Percentiles rank a stretch among this genome's conserved stretches.
phyloP scores from a whole-genome alignment of 2,888 invertebrate genomes.

The Sturmia bella region DNA sequence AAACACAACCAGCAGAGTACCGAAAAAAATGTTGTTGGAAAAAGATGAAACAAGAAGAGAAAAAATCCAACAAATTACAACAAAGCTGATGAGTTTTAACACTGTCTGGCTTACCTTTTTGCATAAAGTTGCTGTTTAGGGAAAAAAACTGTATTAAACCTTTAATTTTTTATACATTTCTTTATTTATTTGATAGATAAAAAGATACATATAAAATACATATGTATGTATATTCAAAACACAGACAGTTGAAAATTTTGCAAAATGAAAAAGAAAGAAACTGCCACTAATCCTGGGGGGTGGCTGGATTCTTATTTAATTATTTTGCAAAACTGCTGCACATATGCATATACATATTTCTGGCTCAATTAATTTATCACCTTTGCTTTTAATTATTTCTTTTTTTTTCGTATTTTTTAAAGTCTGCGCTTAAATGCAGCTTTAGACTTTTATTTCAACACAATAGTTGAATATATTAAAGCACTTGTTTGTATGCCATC shows the following conservation, averaged over 20 bases:
- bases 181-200: not conserved
- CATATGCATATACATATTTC: too few relatives aligned
- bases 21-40: conserved; percentile 28
- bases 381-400: conserved; percentile 34
- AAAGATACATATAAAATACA: not conserved
- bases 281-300: conserved; percentile 80
- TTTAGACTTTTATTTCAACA: conserved; percentile 22
- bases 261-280: conserved; percentile 62
- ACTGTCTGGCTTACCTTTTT: conserved; percentile 66
- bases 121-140: not conserved
- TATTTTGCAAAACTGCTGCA: conserved; percentile 54
- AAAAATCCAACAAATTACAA: conserved; percentile 41
- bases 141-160: conserved; percentile 13
- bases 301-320: conserved; percentile 72
- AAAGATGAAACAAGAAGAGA: conserved; percentile 19
- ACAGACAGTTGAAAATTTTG: conserved; percentile 41
- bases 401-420: conserved; percentile 30
- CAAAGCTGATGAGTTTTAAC: conserved; percentile 54
- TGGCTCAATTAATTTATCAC: conserved; percentile 21
- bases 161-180: conserved; percentile 5
- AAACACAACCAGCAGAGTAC: conserved; percentile 7
- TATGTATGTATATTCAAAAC: conserved; percentile 1
- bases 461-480: conserved; percentile 34
- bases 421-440: conserved; percentile 56
- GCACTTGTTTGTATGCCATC: conserved; percentile 44